These are phyloP conservation scores for Hystrix cristata DNA, from an alignment of 2,113 vertebrate genomes.

Conservation along the genomic window DNA sequence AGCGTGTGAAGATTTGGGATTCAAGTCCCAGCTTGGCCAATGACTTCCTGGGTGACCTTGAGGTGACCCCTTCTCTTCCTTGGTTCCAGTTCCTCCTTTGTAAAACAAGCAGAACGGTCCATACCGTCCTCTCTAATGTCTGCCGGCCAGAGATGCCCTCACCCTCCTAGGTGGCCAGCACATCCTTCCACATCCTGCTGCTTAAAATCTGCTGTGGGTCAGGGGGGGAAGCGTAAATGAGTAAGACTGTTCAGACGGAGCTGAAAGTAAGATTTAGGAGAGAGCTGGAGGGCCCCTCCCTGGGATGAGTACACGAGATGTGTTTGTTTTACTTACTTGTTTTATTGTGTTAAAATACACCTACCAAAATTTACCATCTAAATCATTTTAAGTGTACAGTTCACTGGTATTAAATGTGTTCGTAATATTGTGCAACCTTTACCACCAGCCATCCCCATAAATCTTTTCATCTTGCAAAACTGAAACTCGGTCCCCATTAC, in stretches of 20 bases:
- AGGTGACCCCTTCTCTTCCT: accelerated
- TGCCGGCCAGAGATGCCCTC: background rate
- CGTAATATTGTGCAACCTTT: background rate
- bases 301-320: background rate
- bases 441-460: no score
- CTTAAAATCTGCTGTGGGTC: background rate
- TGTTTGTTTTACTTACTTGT: background rate
- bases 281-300: background rate
- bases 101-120: background rate
- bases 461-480: background rate
- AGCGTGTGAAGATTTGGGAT: no score
- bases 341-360: background rate
- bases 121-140: no score
- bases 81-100: background rate
- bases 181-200: no score
- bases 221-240: background rate
- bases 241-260: background rate
- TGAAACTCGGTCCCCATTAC: background rate
- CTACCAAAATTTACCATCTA: background rate
- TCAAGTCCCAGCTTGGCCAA: background rate
- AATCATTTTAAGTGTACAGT: background rate
- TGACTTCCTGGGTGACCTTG: background rate
- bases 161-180: background rate
- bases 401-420: background rate
- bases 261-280: background rate